These are phyloP conservation scores for Eira barbara DNA, from an alignment of 2,113 vertebrate genomes.

Conservation along the genomic window DNA sequence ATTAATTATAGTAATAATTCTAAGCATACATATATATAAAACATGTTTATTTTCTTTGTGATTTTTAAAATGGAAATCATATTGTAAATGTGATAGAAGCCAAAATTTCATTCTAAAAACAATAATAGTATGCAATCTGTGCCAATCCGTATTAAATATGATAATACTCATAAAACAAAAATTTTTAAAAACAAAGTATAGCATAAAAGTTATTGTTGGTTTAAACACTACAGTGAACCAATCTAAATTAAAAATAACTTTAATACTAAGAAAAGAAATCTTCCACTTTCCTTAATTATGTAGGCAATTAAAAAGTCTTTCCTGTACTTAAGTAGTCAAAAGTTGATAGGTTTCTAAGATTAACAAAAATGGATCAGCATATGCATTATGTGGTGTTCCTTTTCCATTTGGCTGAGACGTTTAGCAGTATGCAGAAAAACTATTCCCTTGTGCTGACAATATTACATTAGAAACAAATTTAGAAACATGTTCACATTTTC, in stretches of 20 bases:
- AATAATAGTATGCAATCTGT: not conserved
- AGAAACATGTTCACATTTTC: not conserved
- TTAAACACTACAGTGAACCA: not conserved
- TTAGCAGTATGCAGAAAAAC: not conserved
- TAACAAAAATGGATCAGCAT: not conserved
- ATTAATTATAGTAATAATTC: not conserved
- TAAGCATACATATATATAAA: not conserved
- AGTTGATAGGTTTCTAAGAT: not conserved
- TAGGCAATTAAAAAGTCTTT: constrained; percentile 19
- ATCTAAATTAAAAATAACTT: not conserved
- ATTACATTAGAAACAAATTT: not conserved
- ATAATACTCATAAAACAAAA: not conserved
- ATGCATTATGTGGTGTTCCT: not conserved
- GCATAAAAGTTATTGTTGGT: not conserved
- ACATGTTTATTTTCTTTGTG: not conserved
- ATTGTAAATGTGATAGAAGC: not conserved
- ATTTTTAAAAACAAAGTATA: not conserved
- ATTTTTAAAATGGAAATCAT: not conserved
- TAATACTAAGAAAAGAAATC: not conserved
- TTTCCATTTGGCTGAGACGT: not conserved
- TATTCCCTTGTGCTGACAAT: not conserved
- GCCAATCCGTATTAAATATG: not conserved
- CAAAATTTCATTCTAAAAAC: not conserved
- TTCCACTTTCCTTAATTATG: constrained; percentile 11
- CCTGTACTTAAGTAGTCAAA: not conserved